Evolutionary conservation across 2,113 vertebrate species (phyloP).

Genomic region (Malaclemys terrapin): DNA sequence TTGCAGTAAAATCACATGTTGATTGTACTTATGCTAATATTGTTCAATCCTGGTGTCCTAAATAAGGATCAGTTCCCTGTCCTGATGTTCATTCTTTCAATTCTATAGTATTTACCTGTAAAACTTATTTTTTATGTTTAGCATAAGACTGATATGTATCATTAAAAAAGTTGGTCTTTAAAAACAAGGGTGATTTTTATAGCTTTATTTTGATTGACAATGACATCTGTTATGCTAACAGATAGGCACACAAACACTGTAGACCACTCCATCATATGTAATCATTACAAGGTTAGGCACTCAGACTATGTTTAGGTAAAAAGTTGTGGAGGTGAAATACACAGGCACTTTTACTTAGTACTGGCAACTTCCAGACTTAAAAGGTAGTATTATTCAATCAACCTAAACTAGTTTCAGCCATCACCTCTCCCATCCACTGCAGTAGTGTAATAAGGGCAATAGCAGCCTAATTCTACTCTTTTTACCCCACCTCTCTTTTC

Average conservation of each 20-base stretch:
- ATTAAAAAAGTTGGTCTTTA: constrained; percentile 82
- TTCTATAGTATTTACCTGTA: constrained; percentile 69
- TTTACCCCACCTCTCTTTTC: constrained; percentile 5
- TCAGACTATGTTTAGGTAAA: constrained; percentile 54
- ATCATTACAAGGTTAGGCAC: constrained; percentile 75
- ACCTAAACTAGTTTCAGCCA: neutral
- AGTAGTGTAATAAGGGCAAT: neutral
- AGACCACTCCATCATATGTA: constrained; percentile 57
- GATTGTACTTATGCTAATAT: constrained; percentile 25
- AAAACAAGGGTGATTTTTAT: constrained; percentile 76
- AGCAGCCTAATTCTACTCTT: constrained; percentile 26
- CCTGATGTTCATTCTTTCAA: constrained; percentile 45
- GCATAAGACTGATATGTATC: constrained; percentile 66
- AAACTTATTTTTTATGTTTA: constrained; percentile 76
- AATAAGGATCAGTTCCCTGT: constrained; percentile 41
- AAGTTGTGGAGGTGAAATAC: constrained; percentile 69
- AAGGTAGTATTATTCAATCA: constrained; percentile 49
- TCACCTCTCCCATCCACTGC: constrained; percentile 14
- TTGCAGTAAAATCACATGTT: constrained; percentile 17
- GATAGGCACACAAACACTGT: constrained; percentile 49
- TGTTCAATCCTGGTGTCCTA: constrained; percentile 65
- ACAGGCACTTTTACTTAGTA: constrained; percentile 78
- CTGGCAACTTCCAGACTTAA: constrained; percentile 66
- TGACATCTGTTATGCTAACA: constrained; percentile 64
- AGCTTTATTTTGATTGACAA: constrained; percentile 81